Evolutionary conservation across 2,797 vertebrate species (phyloP).

Genomic region (Chrosomus eos): DNA sequence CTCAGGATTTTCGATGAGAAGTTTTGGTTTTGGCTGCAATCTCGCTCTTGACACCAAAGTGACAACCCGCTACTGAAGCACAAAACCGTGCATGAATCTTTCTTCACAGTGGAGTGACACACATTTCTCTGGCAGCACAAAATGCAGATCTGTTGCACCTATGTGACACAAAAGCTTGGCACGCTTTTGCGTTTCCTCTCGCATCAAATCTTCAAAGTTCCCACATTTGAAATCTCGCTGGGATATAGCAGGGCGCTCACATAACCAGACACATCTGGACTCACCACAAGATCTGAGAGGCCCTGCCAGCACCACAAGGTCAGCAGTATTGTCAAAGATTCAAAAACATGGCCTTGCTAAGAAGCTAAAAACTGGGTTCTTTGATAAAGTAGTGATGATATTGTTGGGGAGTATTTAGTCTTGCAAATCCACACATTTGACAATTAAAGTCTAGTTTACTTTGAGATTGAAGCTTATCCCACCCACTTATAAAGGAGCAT

Average conservation of each 20-base stretch:
- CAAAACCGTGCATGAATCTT: slow-evolving; percentile 14
- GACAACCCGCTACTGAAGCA: background rate
- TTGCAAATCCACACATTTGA: background rate
- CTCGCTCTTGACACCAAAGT: slow-evolving; percentile 33
- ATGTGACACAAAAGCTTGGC: slow-evolving; percentile 40
- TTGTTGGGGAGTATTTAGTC: background rate
- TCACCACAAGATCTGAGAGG: slow-evolving; percentile 30
- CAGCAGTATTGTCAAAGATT: slow-evolving; percentile 45
- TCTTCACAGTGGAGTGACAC: slow-evolving; percentile 28
- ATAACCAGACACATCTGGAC: slow-evolving; percentile 53
- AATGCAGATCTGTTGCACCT: slow-evolving; percentile 38
- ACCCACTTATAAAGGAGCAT: background rate
- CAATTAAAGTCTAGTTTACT: background rate
- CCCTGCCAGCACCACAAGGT: slow-evolving; percentile 44
- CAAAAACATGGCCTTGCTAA: slow-evolving; percentile 46
- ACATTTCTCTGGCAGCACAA: background rate
- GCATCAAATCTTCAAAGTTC: slow-evolving; percentile 51
- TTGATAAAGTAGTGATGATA: slow-evolving; percentile 3
- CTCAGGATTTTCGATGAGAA: slow-evolving; percentile 3
- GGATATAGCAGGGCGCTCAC: slow-evolving; percentile 30
- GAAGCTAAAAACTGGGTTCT: background rate
- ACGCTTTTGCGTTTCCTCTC: slow-evolving; percentile 30
- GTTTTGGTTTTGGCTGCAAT: slow-evolving; percentile 3
- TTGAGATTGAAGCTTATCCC: background rate
- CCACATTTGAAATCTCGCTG: slow-evolving; percentile 47